phyloP scores from a whole-genome alignment of 2,888 invertebrate genomes.

The Sinopyrophorus schimmeli region DNA sequence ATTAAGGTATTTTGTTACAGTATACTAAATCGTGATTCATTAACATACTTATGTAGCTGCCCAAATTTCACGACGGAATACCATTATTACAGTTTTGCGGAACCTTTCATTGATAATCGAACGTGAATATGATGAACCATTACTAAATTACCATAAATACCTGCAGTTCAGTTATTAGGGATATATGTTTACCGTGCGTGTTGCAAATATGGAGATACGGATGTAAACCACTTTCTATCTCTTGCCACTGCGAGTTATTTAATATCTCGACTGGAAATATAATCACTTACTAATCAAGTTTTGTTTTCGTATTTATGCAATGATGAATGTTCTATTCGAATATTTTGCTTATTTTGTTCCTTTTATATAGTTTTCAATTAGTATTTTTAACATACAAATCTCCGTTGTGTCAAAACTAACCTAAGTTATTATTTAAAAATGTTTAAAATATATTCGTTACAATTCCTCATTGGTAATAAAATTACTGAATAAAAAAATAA shows the following conservation, averaged over 20 bases:
- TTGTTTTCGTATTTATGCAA: too few species aligned
- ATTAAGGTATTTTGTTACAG: not conserved
- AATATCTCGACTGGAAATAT: constrained; percentile 39
- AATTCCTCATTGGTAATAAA: too few species aligned
- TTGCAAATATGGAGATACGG: constrained; percentile 33
- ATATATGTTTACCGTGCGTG: constrained; percentile 31
- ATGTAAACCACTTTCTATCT: constrained; percentile 34
- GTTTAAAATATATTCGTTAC: too few species aligned
- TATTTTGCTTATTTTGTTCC: too few species aligned
- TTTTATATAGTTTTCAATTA: too few species aligned
- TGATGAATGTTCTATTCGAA: too few species aligned
- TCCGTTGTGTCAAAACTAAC: too few species aligned
- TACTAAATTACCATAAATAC: constrained; percentile 25
- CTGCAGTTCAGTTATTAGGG: constrained; percentile 24
- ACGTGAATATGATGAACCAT: constrained; percentile 17
- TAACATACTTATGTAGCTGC: not conserved
- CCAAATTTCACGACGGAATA: constrained; percentile 2
- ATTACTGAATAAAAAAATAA: too few species aligned
- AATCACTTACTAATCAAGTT: constrained; percentile 40
- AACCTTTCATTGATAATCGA: constrained; percentile 18
- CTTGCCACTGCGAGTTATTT: constrained; percentile 32
- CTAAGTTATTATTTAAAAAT: too few species aligned
- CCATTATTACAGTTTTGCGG: constrained; percentile 11
- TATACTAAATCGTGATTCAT: not conserved
- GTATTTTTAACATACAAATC: too few species aligned